These are phyloP conservation scores for Lithophane socia DNA, from an alignment of 2,888 invertebrate genomes.

Conservation along the genomic window DNA sequence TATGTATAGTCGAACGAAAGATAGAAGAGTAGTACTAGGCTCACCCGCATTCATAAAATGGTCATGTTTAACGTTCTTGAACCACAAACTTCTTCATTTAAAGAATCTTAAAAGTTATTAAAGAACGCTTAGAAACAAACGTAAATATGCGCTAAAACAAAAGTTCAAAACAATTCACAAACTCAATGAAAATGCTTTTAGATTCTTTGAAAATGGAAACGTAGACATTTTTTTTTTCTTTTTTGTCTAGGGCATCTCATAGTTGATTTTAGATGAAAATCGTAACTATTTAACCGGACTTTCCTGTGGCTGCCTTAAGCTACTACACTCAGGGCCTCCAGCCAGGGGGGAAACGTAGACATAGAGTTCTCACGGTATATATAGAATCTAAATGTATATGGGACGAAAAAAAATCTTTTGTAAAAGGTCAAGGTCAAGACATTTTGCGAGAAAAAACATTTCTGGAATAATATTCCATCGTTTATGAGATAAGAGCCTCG, in stretches of 20 bases:
- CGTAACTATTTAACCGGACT: too few relatives aligned
- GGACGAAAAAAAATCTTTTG: conserved; percentile 19
- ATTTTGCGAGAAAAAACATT: conserved; percentile 35
- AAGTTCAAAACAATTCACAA: conserved; percentile 48
- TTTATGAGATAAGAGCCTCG: conserved; percentile 52
- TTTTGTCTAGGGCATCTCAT: too few relatives aligned
- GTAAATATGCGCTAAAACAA: conserved; percentile 36
- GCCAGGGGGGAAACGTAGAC: conserved; percentile 18
- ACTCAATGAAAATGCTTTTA: conserved; percentile 51
- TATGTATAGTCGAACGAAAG: conserved; percentile 15
- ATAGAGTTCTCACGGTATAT: conserved; percentile 5
- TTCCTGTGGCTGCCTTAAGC: too few relatives aligned
- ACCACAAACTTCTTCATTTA: conserved; percentile 10
- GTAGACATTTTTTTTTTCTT: too few relatives aligned
- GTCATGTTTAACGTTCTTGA: background rate
- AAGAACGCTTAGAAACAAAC: conserved; percentile 22
- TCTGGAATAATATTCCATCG: conserved; percentile 49
- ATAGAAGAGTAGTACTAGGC: background rate
- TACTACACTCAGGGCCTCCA: too few relatives aligned
- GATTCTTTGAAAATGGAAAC: conserved; percentile 42
- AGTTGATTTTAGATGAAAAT: too few relatives aligned
- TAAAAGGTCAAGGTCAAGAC: conserved; percentile 44
- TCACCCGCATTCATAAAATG: conserved; percentile 9
- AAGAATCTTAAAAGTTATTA: conserved; percentile 22
- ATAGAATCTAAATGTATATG: conserved; percentile 30